Evolutionary conservation across 2,888 invertebrate species (phyloP), one percentile per base, ranked within the genome.

Genomic region (Limnephilus auricula): DNA sequence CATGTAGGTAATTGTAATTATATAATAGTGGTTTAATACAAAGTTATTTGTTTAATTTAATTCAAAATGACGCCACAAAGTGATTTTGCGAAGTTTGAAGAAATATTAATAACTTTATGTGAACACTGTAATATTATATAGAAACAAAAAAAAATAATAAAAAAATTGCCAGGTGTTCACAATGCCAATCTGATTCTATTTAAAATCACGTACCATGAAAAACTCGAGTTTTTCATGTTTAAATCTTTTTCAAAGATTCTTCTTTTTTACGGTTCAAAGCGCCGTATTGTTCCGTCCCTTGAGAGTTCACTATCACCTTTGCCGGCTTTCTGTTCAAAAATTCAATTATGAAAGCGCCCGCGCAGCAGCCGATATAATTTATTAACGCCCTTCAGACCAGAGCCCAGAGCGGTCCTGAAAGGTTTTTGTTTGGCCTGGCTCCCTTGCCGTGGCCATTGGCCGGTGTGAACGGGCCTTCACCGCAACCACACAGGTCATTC

Each of bases 341-440:
- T 85, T 85, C 85, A 45, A 85, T 85, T 84, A 84, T 84, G 30
- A 85, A 65, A 40, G 37, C 30, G 40, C 85, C 45, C 13, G n/a
- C 37, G 85, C 40, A 85, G 40, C 85, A 85, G 40, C 85, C 40
- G 40, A 85, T 85, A 40, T 85, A n/a, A 85, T 34, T 85, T 37
- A 85, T 85, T 37, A 85, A 85, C 40, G 82, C 34, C 34, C 30
- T 30, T 31, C 65, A 65, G 65, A 65, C 65, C 9, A n/a, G n/a
- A 18, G 25, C 65, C 65, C 9, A n/a, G n/a, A 18, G 25, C 65
- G 65, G 65, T 65, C 65, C 65, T 65, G 65, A 65, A 65, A 65
- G 65, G 65, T 65, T 65, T 65, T 65, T 65, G 65, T 65, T 65
- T 65, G 65, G 25, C 25, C 25, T 9, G 65, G 25, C n/a, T 18